Conservation (phyloP, 2,888 invertebrate genomes). For the Eumacrocentrus americanus region DNA sequence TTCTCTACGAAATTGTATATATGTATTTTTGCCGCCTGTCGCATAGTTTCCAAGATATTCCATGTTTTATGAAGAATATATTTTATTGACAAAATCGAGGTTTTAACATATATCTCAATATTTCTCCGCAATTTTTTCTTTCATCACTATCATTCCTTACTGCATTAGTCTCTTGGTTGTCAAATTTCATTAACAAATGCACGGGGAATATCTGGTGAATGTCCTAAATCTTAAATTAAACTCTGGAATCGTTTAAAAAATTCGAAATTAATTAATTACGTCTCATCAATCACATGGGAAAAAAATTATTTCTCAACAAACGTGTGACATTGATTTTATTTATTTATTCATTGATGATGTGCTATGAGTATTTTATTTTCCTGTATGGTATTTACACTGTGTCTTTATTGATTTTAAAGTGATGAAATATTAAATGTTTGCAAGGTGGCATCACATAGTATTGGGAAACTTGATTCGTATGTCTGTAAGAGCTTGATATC, state of each 20-base stretch:
- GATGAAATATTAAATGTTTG: conserved; percentile 41
- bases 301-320: background rate
- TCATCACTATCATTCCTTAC: background rate
- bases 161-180: conserved; percentile 2
- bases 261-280: background rate
- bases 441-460: conserved; percentile 50
- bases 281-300: background rate
- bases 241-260: background rate
- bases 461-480: conserved; percentile 41
- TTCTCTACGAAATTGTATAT: too few relatives aligned
- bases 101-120: background rate
- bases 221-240: background rate
- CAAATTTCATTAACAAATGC: conserved; percentile 43
- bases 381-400: too few relatives aligned
- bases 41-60: too few relatives aligned
- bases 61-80: too few relatives aligned
- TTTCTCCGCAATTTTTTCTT: too few relatives aligned
- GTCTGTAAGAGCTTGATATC: conserved; percentile 40
- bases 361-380: too few relatives aligned
- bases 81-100: too few relatives aligned
- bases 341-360: too few relatives aligned
- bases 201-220: conserved; percentile 58
- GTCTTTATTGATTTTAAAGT: background rate
- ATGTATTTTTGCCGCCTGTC: too few relatives aligned
- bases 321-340: too few relatives aligned